Conservation (phyloP, 2,113 vertebrate species). For the Strix aluco region DNA sequence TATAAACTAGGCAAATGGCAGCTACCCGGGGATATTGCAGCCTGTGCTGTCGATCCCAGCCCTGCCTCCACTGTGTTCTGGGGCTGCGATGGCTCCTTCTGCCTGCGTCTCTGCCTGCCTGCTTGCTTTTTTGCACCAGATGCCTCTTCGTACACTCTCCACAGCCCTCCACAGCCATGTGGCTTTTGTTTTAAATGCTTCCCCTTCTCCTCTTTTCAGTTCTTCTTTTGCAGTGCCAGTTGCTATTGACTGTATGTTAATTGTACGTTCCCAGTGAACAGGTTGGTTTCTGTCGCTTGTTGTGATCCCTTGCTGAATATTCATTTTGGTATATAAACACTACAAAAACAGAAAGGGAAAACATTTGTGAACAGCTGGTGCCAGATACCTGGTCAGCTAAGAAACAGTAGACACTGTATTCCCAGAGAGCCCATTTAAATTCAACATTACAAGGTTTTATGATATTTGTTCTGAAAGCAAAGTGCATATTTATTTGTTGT, state of each 20-base stretch:
- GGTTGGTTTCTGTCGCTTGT: background rate
- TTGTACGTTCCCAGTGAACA: conserved; percentile 3
- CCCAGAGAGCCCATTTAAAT: conserved; percentile 6
- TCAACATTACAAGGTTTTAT: background rate
- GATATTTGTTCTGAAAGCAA: conserved; percentile 32
- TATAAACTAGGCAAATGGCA: background rate
- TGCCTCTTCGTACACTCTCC: background rate
- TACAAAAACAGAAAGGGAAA: background rate
- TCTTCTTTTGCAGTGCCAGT: conserved; percentile 12
- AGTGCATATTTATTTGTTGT: conserved; percentile 5
- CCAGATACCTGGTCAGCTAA: conserved; percentile 51
- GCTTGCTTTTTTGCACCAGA: background rate
- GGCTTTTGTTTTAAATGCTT: conserved; percentile 13
- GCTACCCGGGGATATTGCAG: background rate
- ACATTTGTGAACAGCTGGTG: conserved; percentile 29
- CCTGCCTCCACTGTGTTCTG: fast-evolving
- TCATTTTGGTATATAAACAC: conserved; percentile 10
- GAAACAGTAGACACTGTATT: background rate
- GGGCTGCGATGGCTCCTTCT: background rate
- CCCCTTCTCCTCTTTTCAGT: background rate
- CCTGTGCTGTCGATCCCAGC: background rate
- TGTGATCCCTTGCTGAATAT: background rate
- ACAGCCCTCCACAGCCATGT: background rate
- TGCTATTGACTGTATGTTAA: background rate
- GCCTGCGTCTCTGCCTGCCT: background rate